Evolutionary conservation across 2,888 invertebrate genomes (phyloP).

Genomic region (Sminthurinus aureus): DNA sequence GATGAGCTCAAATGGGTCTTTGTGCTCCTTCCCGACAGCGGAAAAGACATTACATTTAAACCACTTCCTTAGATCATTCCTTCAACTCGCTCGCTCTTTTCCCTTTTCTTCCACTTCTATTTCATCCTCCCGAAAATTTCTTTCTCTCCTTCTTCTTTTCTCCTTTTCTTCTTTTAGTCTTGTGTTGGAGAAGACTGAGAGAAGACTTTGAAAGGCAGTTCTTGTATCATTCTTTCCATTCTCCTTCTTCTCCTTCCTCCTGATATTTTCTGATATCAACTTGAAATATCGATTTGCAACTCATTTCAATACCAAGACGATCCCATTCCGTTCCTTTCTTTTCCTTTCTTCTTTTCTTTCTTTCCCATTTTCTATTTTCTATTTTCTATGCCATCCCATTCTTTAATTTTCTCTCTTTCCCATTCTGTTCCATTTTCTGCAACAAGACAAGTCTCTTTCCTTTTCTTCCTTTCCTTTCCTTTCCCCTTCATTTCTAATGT

Average conservation of each 20-base stretch:
- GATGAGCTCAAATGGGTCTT: slow-evolving; percentile 19
- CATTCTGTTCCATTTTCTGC: background rate
- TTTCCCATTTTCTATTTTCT: slow-evolving; percentile 15
- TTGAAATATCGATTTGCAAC: slow-evolving; percentile 39
- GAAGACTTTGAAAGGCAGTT: too few species aligned
- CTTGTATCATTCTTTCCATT: background rate
- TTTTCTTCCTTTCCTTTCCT: background rate
- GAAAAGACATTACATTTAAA: slow-evolving; percentile 29
- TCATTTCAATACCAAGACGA: slow-evolving; percentile 37
- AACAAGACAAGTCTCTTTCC: background rate
- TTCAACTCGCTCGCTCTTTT: background rate
- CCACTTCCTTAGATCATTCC: slow-evolving; percentile 21
- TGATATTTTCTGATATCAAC: slow-evolving; percentile 33
- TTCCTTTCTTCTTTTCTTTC: background rate
- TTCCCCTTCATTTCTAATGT: background rate
- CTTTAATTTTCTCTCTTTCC: too few species aligned
- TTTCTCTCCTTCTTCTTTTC: background rate
- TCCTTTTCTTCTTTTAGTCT: background rate
- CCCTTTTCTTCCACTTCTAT: background rate
- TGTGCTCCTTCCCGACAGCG: background rate
- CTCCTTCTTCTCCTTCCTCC: background rate
- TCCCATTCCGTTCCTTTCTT: background rate
- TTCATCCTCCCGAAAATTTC: background rate
- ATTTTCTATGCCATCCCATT: background rate
- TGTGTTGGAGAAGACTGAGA: too few species aligned